Percentiles rank a stretch among this genome's conserved stretches.
Conservation (phyloP, 2,113 vertebrate genomes). For the Telmatochromis sp. region DNA sequence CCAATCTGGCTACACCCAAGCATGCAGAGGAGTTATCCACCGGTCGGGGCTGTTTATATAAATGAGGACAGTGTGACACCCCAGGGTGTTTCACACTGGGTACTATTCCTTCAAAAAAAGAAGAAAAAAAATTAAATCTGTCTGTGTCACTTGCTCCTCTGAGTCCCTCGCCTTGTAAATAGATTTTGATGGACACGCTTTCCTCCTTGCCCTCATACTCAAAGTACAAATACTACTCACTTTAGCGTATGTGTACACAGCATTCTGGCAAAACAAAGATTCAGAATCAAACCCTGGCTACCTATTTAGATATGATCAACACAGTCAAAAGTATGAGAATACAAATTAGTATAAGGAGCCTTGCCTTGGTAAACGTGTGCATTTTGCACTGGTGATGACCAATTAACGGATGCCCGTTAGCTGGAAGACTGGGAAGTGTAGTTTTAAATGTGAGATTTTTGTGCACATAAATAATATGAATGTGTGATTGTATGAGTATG, state of each 20-base stretch:
- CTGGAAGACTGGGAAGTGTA: constrained; percentile 13
- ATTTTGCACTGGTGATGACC: constrained; percentile 29
- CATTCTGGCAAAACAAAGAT: constrained; percentile 17
- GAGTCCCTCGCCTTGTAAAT: constrained; percentile 60
- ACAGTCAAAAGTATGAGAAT: constrained; percentile 20
- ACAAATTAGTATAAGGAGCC: constrained; percentile 6
- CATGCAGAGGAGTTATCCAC: constrained; percentile 67
- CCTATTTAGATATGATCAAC: constrained; percentile 35
- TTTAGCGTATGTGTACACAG: background rate
- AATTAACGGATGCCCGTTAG: background rate
- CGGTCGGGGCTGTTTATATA: constrained; percentile 60
- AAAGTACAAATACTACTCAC: constrained; percentile 41
- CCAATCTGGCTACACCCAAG: constrained; percentile 66
- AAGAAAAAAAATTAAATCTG: constrained; percentile 26
- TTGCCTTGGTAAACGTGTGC: background rate
- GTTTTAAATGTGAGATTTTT: background rate
- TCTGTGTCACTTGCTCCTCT: constrained; percentile 53
- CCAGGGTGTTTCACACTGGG: constrained; percentile 63
- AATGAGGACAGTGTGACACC: constrained; percentile 68
- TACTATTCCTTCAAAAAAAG: constrained; percentile 47
- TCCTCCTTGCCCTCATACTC: constrained; percentile 41
- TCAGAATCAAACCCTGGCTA: constrained; percentile 22
- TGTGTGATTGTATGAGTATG: background rate
- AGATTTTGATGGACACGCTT: constrained; percentile 64
- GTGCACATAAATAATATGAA: background rate